These are phyloP conservation scores for Eristalinus aeneus DNA, from an alignment of 2,888 invertebrate species.

Conservation along the genomic window DNA sequence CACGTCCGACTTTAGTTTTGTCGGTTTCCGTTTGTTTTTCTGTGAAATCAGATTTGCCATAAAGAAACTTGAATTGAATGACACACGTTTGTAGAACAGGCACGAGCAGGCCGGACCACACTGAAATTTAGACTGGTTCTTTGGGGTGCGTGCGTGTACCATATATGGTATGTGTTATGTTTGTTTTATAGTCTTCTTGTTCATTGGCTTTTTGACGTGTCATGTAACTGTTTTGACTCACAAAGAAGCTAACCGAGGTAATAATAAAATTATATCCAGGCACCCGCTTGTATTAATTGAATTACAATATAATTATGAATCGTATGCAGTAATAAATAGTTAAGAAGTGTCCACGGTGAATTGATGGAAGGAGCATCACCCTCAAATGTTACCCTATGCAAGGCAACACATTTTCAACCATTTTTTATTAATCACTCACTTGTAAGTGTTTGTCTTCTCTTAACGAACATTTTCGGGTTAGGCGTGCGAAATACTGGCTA, in stretches of 20 bases:
- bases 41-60: slow-evolving; percentile 60
- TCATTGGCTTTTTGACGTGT: slow-evolving; percentile 53
- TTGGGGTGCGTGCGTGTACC: slow-evolving; percentile 47
- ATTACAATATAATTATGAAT: neutral
- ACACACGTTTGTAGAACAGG: slow-evolving; percentile 15
- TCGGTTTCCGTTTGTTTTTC: slow-evolving; percentile 21
- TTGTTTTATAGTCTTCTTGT: slow-evolving; percentile 28
- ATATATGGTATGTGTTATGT: slow-evolving; percentile 23
- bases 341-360: neutral
- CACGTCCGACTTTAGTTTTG: slow-evolving; percentile 43
- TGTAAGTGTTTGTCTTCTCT: slow-evolving; percentile 2
- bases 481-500: slow-evolving; percentile 15
- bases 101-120: neutral
- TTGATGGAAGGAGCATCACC: neutral
- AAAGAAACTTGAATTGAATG: slow-evolving; percentile 33
- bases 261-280: neutral
- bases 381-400: neutral
- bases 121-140: slow-evolving; percentile 18
- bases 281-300: neutral
- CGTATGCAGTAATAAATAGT: neutral
- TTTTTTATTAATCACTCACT: slow-evolving; percentile 63
- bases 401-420: slow-evolving; percentile 40
- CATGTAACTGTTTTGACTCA: slow-evolving; percentile 36
- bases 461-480: slow-evolving; percentile 31
- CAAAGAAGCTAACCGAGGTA: neutral